Base-by-base conservation (phyloP, 2,888 invertebrate genomes). In the Cosmorhoe ocellata region DNA sequence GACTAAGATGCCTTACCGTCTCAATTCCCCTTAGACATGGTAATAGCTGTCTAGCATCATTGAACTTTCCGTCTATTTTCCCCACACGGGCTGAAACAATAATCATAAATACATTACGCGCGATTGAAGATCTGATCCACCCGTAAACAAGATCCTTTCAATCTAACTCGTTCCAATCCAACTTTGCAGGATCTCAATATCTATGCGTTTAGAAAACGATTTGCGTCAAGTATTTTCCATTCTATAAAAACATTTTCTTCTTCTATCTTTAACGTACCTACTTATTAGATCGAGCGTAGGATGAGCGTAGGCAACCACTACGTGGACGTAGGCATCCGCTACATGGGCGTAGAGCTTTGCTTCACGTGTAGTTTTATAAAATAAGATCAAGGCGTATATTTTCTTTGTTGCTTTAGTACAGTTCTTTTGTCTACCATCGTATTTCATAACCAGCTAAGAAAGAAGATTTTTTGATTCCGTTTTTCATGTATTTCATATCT, bases 51-150 rank as follows among this genome's bases (percentile, higher is more conserved):
- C 53, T 31, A 47, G 49, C 55, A 51, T 47, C 58, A 59, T 60
- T 58, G 38, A 59, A 61, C 67, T 66, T 70, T 62, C 59, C 63
- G 61, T 58, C 58, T 61, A 58, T 67, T 67, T 70, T 64, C 70
- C 62, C 60, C 65, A 62, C 64, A 61, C 65, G 65, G 71, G 71
- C 71, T 76, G 64, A 64, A 73, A 80, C 88, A 89, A 90, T 89
- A 88, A 89, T 90, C 85, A 89, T 90, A 89, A 89, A 90, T 89
- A 90, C 89, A 90, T 90, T 90, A 89, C 90, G 86, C 80, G 68
- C 85, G 82, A 90, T 89, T 83, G 85, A 80, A 73, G 76, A 75
- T 69, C 75, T 74, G 79, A 86, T 81, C 86, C 82, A 58, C 72
- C 71, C 79, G 86, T 85, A 86, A 88, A 90, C 88, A 88, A 83